Conservation (phyloP, 2,888 invertebrate species). For the Toxonevra muliebris region DNA sequence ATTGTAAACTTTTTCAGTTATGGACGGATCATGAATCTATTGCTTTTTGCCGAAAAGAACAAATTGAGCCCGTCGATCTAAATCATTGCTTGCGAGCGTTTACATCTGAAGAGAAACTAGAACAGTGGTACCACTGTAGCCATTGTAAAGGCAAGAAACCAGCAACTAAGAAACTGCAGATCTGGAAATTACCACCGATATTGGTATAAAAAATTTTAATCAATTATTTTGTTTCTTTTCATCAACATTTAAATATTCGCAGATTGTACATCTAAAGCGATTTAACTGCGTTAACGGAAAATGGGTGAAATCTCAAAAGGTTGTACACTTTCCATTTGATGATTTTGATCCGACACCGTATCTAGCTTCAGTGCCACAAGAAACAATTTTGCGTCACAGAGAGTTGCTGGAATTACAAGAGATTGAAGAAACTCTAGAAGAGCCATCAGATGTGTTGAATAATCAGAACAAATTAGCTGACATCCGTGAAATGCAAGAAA, state of each 20-base stretch:
- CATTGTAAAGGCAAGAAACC: slow-evolving; percentile 84
- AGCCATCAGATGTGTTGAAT: neutral
- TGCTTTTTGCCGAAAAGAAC: slow-evolving; percentile 73
- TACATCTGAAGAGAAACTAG: slow-evolving; percentile 85
- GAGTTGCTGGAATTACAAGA: slow-evolving; percentile 66
- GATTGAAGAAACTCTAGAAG: neutral
- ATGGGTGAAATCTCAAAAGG: slow-evolving; percentile 95
- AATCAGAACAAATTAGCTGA: slow-evolving; percentile 5
- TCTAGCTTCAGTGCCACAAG: slow-evolving; percentile 82
- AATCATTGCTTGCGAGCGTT: slow-evolving; percentile 88
- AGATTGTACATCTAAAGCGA: slow-evolving; percentile 92
- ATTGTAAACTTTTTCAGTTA: slow-evolving; percentile 66
- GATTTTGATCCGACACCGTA: slow-evolving; percentile 89
- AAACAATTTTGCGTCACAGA: slow-evolving; percentile 75
- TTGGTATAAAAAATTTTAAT: slow-evolving; percentile 69
- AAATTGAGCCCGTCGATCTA: slow-evolving; percentile 85
- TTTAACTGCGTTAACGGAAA: slow-evolving; percentile 90
- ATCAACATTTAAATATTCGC: slow-evolving; percentile 35
- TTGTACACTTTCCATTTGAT: slow-evolving; percentile 87
- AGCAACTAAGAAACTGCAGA: slow-evolving; percentile 89
- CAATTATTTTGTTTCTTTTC: neutral
- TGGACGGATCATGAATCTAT: slow-evolving; percentile 82
- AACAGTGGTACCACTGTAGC: slow-evolving; percentile 86
- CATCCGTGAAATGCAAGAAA: slow-evolving; percentile 21
- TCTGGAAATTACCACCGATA: slow-evolving; percentile 90